Evolutionary conservation across 2,797 vertebrate genomes (phyloP).

Genomic region (Amblyraja radiata): DNA sequence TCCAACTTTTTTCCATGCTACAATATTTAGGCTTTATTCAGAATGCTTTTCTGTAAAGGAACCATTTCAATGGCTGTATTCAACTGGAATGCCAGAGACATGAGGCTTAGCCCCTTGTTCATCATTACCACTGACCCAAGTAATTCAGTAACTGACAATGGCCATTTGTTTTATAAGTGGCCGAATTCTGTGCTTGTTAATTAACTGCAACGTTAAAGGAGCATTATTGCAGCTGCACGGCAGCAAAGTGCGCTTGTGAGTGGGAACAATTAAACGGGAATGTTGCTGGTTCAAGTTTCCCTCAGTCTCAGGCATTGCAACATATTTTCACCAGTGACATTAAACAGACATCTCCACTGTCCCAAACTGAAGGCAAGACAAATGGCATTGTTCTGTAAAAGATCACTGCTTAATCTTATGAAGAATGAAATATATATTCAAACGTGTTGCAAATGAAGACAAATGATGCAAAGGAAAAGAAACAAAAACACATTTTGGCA

Average conservation of each 20-base stretch:
- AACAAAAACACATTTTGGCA: too few relatives aligned
- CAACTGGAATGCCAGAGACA: slow-evolving; percentile 8
- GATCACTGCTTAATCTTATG: not conserved
- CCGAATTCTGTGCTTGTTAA: not conserved
- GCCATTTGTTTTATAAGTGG: slow-evolving; percentile 3
- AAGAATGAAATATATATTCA: not conserved
- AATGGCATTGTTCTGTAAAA: slow-evolving; percentile 15
- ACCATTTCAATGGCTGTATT: slow-evolving; percentile 13
- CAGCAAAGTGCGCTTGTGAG: not conserved
- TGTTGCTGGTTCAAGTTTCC: not conserved
- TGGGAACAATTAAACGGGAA: not conserved
- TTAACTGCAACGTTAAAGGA: not conserved
- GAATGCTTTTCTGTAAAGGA: not conserved
- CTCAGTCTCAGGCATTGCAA: not conserved
- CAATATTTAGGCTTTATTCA: not conserved
- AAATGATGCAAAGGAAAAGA: not conserved
- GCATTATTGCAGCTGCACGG: not conserved
- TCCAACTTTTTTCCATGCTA: not conserved
- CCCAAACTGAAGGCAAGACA: not conserved
- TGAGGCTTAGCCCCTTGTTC: not conserved
- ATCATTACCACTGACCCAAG: not conserved
- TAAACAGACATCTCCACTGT: not conserved
- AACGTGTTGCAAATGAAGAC: not conserved
- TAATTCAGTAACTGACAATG: slow-evolving; percentile 15
- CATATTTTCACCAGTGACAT: not conserved